Evolutionary conservation across 2,888 invertebrate genomes (phyloP), one percentile per base, ranked within the genome.

Genomic region (Patella caerulea): DNA sequence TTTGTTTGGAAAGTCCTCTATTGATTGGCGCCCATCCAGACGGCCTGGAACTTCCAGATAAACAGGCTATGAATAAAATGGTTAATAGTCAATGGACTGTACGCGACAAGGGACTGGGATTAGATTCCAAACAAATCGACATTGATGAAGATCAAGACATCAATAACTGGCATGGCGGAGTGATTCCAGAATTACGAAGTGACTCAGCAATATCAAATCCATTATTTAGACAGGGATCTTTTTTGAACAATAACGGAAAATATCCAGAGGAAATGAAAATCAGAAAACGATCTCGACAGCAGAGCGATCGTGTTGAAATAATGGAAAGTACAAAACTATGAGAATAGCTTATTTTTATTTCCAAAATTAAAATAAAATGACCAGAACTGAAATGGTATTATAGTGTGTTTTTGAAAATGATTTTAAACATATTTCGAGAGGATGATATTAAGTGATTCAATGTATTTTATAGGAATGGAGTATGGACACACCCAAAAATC

Each of bases 1-100:
- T 90, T 14, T 83, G 77, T 53, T 73, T 88, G 45, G 87, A 87
- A 77, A 81, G 89, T n/a, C 91, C 91, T 12, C 79, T 90, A 73
- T 80, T 85, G 59, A 86, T 91, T 19, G 91, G 91, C 24, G 86
- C 89, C 53, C 80, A 83, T 55, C 85, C 86, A 9, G 83, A 82
- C 15, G 87, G 85, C 2, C 80, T 86, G 12, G 87, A 85, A 77
- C 19, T 86, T 14, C 86, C 86, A 9, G 77, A 78, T 5, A 78
- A 76, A 19, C 80, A 82, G 65, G 74, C 73, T 29, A 75, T 79
- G 3, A 78, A 81, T n/a, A 72, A 72, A 0, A 80, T 80, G 53
- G 79, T 83, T 52, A 87, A 89, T 79, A 83, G 79, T 34, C 83
- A 86, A 24, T 88, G 88, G 88, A 86, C 86, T 17, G 82, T 85